Evolutionary conservation across 1,140 invertebrate genomes (phyloP).

Genomic region (Aradophagus sp.): DNA sequence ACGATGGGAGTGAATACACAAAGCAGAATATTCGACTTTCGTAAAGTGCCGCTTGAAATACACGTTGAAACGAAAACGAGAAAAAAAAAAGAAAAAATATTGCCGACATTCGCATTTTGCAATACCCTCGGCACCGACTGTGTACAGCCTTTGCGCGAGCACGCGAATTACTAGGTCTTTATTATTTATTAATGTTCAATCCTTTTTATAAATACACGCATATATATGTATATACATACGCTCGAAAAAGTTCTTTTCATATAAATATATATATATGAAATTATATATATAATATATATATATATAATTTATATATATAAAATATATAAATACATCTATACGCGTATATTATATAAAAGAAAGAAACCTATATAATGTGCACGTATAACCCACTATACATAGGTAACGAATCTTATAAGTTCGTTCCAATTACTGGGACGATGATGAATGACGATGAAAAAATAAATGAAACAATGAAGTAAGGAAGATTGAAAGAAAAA

Average conservation of each 20-base stretch:
- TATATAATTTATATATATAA: slow-evolving; percentile 41
- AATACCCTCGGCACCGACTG: slow-evolving; percentile 46
- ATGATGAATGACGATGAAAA: slow-evolving; percentile 10
- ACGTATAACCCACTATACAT: slow-evolving; percentile 45
- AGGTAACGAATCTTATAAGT: slow-evolving; percentile 41
- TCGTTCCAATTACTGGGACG: slow-evolving; percentile 16
- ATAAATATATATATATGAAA: slow-evolving; percentile 46
- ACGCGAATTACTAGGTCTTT: slow-evolving; percentile 55
- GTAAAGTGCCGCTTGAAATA: slow-evolving; percentile 42
- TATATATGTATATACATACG: slow-evolving; percentile 63
- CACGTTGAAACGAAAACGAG: slow-evolving; percentile 29
- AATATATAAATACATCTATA: slow-evolving; percentile 59
- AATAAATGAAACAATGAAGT: slow-evolving; percentile 12
- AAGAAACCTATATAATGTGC: slow-evolving; percentile 31
- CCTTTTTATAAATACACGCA: slow-evolving; percentile 60
- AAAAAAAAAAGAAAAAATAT: no score
- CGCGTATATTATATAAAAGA: slow-evolving; percentile 25
- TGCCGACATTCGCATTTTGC: slow-evolving; percentile 41
- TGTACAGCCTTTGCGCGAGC: slow-evolving; percentile 56
- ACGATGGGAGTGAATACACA: slow-evolving; percentile 20
- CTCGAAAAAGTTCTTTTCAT: slow-evolving; percentile 55
- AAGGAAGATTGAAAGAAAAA: slow-evolving; percentile 16
- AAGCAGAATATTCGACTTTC: slow-evolving; percentile 31
- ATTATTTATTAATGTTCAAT: slow-evolving; percentile 58
- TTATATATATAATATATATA: slow-evolving; percentile 24